These are phyloP conservation scores for Anadara kagoshimensis DNA, from an alignment of 1,140 invertebrate species.

Conservation along the genomic window DNA sequence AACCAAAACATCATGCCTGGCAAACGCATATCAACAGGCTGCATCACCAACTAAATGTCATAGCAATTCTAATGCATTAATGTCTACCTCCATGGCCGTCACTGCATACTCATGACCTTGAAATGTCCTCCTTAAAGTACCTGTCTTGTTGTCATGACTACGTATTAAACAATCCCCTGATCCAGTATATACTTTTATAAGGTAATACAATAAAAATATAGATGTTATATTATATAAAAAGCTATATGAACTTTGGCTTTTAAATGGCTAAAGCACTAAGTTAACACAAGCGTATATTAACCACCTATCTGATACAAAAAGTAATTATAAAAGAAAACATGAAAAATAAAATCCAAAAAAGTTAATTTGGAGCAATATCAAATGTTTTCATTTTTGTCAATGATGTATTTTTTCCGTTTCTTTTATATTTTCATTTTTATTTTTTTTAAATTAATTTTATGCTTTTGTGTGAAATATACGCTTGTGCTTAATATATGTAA, in stretches of 20 bases:
- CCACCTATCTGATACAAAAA: too few relatives aligned
- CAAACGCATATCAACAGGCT: too few relatives aligned
- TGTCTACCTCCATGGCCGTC: conserved; percentile 70
- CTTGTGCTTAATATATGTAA: too few relatives aligned
- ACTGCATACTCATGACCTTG: conserved; percentile 72
- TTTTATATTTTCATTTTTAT: too few relatives aligned
- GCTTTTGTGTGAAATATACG: too few relatives aligned
- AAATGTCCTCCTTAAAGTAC: conserved; percentile 69
- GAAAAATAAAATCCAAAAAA: too few relatives aligned
- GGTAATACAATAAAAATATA: conserved; percentile 4
- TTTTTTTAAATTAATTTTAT: too few relatives aligned
- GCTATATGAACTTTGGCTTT: not conserved
- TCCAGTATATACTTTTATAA: conserved; percentile 74
- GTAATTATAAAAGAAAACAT: too few relatives aligned
- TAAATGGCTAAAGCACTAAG: not conserved
- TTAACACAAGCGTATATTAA: conserved; percentile 7
- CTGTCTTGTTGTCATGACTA: conserved; percentile 76
- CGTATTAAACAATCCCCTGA: conserved; percentile 70
- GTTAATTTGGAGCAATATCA: not conserved
- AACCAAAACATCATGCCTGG: too few relatives aligned
- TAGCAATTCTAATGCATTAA: not conserved
- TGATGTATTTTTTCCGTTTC: too few relatives aligned
- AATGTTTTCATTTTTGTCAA: not conserved
- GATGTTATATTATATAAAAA: not conserved
- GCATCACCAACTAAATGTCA: too few relatives aligned